These are phyloP conservation scores for Rhadina sibilatrix DNA, from an alignment of 2,113 vertebrate genomes.

Conservation along the genomic window DNA sequence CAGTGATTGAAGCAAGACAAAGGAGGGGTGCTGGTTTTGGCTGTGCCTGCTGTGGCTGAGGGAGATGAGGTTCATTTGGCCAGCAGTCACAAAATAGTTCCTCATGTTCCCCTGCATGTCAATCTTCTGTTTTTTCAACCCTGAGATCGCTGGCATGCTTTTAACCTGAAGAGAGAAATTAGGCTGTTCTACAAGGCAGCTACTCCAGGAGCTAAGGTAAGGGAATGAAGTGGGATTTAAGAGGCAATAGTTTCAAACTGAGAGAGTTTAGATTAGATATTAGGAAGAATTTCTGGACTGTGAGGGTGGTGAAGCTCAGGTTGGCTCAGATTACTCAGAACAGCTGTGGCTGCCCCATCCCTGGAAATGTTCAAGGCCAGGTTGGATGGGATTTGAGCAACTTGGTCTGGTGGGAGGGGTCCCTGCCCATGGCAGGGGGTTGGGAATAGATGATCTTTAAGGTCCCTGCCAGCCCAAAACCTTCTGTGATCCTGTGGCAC, in stretches of 20 bases:
- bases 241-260: not conserved
- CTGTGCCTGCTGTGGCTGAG: not conserved
- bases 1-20: not conserved
- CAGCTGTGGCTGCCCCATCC: not conserved
- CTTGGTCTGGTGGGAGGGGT: not conserved
- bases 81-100: not conserved
- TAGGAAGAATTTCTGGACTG: not conserved
- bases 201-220: not conserved
- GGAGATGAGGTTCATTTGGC: not conserved
- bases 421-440: not conserved
- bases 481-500: not conserved
- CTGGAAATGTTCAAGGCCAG: not conserved
- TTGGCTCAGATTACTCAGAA: not conserved
- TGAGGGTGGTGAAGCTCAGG: fast-evolving
- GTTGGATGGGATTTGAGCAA: fast-evolving
- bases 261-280: not conserved
- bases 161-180: not conserved
- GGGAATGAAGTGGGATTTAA: not conserved
- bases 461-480: not conserved
- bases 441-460: not conserved
- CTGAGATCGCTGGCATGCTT: fast-evolving
- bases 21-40: not conserved
- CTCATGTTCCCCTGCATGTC: not conserved
- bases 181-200: not conserved
- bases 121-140: not conserved